Conservation (phyloP, 1,140 invertebrate species). For the Nasonia vitripennis region DNA sequence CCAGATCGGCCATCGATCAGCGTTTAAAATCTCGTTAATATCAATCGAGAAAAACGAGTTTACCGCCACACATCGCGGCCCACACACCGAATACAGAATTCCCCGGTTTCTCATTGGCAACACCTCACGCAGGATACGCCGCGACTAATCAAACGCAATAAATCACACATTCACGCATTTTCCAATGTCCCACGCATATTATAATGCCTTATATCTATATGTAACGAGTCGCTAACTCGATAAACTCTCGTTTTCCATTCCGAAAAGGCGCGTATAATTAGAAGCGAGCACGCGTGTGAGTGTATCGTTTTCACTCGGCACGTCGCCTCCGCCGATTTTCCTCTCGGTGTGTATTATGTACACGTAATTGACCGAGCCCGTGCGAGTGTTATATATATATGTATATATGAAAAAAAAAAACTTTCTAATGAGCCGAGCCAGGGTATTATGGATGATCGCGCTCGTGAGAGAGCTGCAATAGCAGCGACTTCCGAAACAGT, state of each 20-base stretch:
- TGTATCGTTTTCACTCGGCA: constrained; percentile 26
- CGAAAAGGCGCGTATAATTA: background rate
- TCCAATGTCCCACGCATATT: background rate
- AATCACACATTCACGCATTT: constrained; percentile 25
- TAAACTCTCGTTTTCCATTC: constrained; percentile 5
- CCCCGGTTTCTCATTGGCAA: background rate
- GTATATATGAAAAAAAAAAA: background rate
- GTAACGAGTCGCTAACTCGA: background rate
- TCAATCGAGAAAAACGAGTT: constrained; percentile 9
- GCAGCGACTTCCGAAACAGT: constrained; percentile 1
- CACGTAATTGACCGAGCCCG: background rate
- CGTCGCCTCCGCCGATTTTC: background rate
- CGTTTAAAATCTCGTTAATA: background rate
- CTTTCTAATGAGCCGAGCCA: constrained; percentile 21
- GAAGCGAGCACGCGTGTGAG: background rate
- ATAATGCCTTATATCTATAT: background rate
- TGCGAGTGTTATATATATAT: background rate
- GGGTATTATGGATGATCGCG: constrained; percentile 17
- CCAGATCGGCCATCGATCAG: background rate
- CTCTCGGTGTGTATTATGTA: background rate
- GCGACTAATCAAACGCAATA: background rate
- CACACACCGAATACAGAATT: background rate
- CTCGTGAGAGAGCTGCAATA: background rate
- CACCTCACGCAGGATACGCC: background rate
- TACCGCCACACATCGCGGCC: background rate